These are phyloP conservation scores for Mus pahari DNA, from an alignment of 2,113 vertebrate genomes.

Conservation along the genomic window DNA sequence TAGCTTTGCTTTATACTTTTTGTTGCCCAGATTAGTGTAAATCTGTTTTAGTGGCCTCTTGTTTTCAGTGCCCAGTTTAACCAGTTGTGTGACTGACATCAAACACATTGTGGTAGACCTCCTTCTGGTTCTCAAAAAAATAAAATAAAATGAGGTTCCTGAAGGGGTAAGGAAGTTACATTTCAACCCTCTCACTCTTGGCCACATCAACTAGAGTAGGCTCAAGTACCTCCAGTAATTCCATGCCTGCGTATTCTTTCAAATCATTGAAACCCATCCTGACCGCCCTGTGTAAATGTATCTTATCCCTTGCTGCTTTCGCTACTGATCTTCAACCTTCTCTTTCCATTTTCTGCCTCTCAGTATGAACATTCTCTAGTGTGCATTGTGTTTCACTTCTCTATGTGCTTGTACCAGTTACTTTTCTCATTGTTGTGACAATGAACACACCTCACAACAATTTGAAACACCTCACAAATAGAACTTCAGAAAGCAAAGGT, in stretches of 20 bases:
- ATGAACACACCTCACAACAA: no score
- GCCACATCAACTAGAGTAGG: fast-evolving
- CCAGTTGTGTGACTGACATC: background rate
- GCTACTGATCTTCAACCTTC: fast-evolving
- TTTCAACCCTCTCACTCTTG: background rate
- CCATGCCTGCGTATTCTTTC: no score
- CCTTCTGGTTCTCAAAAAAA: background rate
- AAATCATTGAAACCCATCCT: background rate
- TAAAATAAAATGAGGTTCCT: background rate
- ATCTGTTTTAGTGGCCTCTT: fast-evolving
- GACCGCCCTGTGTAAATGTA: background rate
- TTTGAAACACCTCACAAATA: background rate
- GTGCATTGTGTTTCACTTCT: fast-evolving
- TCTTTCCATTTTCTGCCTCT: background rate
- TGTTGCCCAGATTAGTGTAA: background rate
- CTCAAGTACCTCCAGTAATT: background rate
- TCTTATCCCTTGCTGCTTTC: background rate
- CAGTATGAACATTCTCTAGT: background rate
- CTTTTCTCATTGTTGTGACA: background rate
- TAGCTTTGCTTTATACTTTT: background rate
- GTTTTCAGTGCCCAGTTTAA: fast-evolving
- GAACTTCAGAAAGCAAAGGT: background rate
- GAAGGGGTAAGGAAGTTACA: fast-evolving
- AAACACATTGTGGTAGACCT: background rate
- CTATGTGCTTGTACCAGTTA: background rate